Percentiles rank a stretch among this genome's conserved stretches.
phyloP scores from a whole-genome alignment of 1,140 invertebrate species.

The Pissodes strobi region DNA sequence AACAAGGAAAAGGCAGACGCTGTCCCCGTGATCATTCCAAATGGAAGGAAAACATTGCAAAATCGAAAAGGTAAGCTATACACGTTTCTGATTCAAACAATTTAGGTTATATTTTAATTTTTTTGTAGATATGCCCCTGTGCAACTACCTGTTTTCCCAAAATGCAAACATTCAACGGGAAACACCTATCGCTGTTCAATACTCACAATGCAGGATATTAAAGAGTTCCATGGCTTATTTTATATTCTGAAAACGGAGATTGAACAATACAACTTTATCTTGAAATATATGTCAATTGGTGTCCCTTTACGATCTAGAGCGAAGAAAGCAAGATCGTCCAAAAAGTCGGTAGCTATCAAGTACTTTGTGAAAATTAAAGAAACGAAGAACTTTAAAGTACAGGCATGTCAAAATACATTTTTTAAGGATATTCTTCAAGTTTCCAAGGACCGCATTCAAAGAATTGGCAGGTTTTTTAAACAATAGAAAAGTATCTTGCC shows the following conservation, averaged over 20 bases:
- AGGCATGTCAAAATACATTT: not conserved
- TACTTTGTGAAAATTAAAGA: not conserved
- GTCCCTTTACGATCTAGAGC: not conserved
- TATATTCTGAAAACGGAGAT: not conserved
- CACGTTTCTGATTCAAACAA: no score
- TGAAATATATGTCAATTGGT: not conserved
- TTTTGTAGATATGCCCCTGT: no score
- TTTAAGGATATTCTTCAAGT: not conserved
- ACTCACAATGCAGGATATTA: no score
- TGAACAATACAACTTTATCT: not conserved
- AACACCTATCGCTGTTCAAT: no score
- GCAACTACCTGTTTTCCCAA: no score
- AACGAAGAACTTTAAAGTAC: not conserved
- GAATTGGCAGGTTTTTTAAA: no score
- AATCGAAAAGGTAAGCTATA: not conserved
- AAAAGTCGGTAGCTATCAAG: not conserved
- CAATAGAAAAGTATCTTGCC: no score
- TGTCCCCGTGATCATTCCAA: not conserved
- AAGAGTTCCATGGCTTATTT: not conserved
- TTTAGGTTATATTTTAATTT: no score
- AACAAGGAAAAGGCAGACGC: not conserved
- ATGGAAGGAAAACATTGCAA: not conserved
- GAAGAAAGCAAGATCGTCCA: not conserved
- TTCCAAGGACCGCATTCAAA: not conserved
- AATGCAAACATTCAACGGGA: no score